Base-by-base conservation (phyloP, 2,797 vertebrate species). In the Galagoides demidoff region DNA sequence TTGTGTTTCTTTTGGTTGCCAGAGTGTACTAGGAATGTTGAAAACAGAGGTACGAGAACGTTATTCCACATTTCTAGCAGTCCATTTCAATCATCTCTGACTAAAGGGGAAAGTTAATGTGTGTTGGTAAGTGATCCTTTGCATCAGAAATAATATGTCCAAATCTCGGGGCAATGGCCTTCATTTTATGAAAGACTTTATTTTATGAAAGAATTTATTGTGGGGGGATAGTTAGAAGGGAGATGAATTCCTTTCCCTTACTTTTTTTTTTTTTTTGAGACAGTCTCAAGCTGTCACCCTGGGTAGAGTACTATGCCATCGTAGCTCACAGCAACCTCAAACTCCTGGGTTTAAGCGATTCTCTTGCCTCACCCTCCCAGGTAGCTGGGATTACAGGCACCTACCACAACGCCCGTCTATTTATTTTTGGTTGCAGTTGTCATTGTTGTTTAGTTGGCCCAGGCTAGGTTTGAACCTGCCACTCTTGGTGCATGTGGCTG, bases 1-100 rank as follows among this genome's bases (percentile, higher is more conserved):
- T 98, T 23, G 96, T 95, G 27, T 96, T 96, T 92, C 90, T 96
- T 92, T 98, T 98, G 85, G 97, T 95, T 52, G 85, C 94, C 71
- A 98, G 78, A 22, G 97, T 31, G 57, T 97, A 98, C 98, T 98
- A 63, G 52, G 78, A 78, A 85, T 77, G 92, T 59, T 59, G 74
- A 87, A 92, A 91, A 96, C 76, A 68, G 86, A 82, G 85, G 31
- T 49, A 3, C 20, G 49, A 43, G 55, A 89, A 16, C 59, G 83
- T 88, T 39, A 52, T n/a, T 20, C 64, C 16, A 27, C 4, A 19
- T 77, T 61, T 66, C 57, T 37, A 39, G 34, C 37, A 34, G 39
- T 19, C 78, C 52, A 27, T 52, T 73, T 57, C 81, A 94, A 66
- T 7, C 52, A 13, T 85, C 63, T 85, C 88, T 25, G 16, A 43